A percentile compares a stretch with the other conserved stretches of the same genome.
Conservation (phyloP, 2,797 vertebrate genomes). For the Erithacus rubecula region DNA sequence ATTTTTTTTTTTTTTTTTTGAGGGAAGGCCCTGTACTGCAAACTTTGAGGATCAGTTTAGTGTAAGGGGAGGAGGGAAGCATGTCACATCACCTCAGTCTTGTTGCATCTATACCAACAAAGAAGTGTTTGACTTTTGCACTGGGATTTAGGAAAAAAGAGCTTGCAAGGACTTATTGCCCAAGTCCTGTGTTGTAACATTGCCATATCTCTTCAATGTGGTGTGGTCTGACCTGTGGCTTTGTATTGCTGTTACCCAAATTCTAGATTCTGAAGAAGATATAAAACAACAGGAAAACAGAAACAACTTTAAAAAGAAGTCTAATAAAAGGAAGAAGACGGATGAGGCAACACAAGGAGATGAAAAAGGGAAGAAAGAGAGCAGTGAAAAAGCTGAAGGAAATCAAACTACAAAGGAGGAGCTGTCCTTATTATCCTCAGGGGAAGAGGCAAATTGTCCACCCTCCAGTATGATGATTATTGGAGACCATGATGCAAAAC, state of each 20-base stretch:
- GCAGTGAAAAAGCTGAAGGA: neutral
- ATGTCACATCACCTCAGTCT: neutral
- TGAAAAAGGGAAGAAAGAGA: neutral
- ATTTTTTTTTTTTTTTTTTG: neutral
- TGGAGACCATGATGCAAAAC: constrained; percentile 79
- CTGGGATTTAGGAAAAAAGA: neutral
- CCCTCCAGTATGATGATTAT: constrained; percentile 73
- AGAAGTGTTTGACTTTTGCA: neutral
- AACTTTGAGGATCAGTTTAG: neutral
- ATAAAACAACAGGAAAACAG: neutral
- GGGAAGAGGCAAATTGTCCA: neutral
- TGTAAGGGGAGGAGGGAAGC: neutral
- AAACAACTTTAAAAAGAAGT: neutral
- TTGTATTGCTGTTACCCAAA: neutral
- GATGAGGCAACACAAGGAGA: neutral
- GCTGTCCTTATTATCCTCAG: neutral
- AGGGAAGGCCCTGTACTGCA: fast-evolving
- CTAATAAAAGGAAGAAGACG: neutral
- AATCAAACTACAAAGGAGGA: neutral
- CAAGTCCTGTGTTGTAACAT: fast-evolving
- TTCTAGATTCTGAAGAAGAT: neutral
- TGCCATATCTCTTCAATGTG: neutral
- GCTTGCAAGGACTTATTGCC: neutral
- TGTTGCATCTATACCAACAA: fast-evolving
- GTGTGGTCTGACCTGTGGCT: neutral